These are phyloP conservation scores for Chelonus formosanus DNA, from an alignment of 2,888 invertebrate genomes.

Conservation along the genomic window DNA sequence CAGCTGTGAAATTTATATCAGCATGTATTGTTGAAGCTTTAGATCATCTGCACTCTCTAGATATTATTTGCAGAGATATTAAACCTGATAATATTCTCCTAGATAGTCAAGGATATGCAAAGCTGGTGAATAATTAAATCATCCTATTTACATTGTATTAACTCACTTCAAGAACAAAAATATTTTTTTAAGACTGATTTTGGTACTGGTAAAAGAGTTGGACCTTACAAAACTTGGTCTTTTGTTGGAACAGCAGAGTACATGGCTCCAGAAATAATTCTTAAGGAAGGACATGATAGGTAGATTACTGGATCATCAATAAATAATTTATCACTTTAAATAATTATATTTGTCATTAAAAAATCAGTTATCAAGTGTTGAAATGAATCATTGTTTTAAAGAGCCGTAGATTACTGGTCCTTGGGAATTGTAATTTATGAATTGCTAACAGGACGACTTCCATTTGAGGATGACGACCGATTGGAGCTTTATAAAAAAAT, in stretches of 20 bases:
- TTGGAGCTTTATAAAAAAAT: conserved; percentile 87
- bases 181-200: conserved; percentile 77
- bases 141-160: background rate
- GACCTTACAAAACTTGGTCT: conserved; percentile 86
- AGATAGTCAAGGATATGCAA: conserved; percentile 83
- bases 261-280: conserved; percentile 87
- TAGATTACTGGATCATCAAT: conserved; percentile 22
- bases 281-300: conserved; percentile 81
- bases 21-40: conserved; percentile 92
- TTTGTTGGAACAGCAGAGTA: conserved; percentile 95
- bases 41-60: conserved; percentile 83
- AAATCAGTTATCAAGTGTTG: background rate
- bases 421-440: conserved; percentile 88
- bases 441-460: conserved; percentile 83
- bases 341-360: background rate
- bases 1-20: conserved; percentile 82
- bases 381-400: conserved; percentile 44
- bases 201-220: conserved; percentile 88
- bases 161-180: background rate
- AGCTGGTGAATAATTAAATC: conserved; percentile 72
- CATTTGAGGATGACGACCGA: conserved; percentile 86
- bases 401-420: conserved; percentile 92
- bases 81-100: conserved; percentile 94
- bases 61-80: conserved; percentile 86
- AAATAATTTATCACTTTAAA: conserved; percentile 1